Base-by-base conservation (phyloP, 2,113 vertebrate species). In the Noturus placidus region DNA sequence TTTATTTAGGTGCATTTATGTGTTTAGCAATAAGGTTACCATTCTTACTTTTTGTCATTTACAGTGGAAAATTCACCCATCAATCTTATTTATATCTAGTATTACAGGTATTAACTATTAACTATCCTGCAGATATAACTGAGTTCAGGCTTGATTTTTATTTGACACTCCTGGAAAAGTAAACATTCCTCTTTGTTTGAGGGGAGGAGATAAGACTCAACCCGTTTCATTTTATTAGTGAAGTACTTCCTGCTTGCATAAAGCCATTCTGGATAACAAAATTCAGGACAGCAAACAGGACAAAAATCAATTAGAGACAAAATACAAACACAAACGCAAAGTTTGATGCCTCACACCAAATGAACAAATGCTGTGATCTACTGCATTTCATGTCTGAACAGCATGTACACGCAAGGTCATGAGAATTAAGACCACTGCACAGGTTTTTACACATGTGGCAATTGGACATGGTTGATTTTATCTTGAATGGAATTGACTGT, bases 121-220 rank as follows among this genome's bases (percentile, higher is more conserved):
- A 79, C 77, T 54, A 19, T 15, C 14, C 14, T 50, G 22, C 35
- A 50, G 74, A 50, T 77, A 50, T 50, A 46, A 42, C 42, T 1
- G 30, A 50, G 86, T 76, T 87, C 42, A 38, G 13, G 69, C 59
- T 25, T 20, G 17, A 56, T 20, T 83, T 77, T 83, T 67, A 88
- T 79, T 88, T 69, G 69, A 61, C 86, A 80, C 88, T 83, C 35
- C 84, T 87, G 87, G 78, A 90, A 89, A 88, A 87, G 86, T 74
- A 91, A 87, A 89, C 61, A 89, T 8, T 57, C 4, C 15, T 25
- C 57, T 88, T 83, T 87, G 82, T 72, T 59, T 76, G 76, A 87
- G 57, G 35, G 81, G 82, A 67, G 46, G 83, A 85, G 90, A 81
- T 91, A 86, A 86, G 63, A 82, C 59, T 65, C 65, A 30, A 54